phyloP scores from a whole-genome alignment of 2,888 invertebrate species.

The Tridacna gigas region DNA sequence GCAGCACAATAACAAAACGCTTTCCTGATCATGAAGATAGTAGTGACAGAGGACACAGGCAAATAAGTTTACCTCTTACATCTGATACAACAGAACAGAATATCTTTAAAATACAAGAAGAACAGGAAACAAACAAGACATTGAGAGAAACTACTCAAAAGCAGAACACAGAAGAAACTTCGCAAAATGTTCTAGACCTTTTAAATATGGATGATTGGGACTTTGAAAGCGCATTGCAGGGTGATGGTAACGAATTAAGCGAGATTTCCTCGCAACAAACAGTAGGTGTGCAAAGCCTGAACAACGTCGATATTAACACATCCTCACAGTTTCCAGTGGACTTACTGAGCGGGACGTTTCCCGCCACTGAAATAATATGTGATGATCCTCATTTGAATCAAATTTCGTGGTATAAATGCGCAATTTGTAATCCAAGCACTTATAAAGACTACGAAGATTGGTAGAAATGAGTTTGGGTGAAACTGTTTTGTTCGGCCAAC shows the following conservation, averaged over 20 bases:
- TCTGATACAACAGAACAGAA: slow-evolving; percentile 24
- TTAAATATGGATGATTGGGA: slow-evolving; percentile 1
- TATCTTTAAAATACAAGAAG: slow-evolving; percentile 26
- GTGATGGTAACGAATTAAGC: not conserved
- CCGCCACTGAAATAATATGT: slow-evolving; percentile 1
- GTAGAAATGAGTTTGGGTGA: slow-evolving; percentile 15
- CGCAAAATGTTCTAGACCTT: slow-evolving; percentile 26
- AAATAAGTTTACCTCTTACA: not conserved
- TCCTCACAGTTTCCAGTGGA: slow-evolving; percentile 34
- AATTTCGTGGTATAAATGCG: slow-evolving; percentile 34
- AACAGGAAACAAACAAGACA: no score
- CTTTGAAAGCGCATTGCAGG: not conserved
- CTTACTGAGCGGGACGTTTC: slow-evolving; percentile 26
- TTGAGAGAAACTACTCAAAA: not conserved
- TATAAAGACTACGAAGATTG: slow-evolving; percentile 30
- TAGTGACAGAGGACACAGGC: slow-evolving; percentile 10
- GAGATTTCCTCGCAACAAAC: not conserved
- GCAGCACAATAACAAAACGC: slow-evolving; percentile 28
- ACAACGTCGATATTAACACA: slow-evolving; percentile 6
- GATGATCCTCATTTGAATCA: slow-evolving; percentile 34
- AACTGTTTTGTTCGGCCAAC: slow-evolving; percentile 39
- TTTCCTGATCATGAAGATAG: slow-evolving; percentile 16
- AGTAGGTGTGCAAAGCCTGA: not conserved
- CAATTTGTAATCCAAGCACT: slow-evolving; percentile 19
- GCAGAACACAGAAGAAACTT: slow-evolving; percentile 10